Base-by-base conservation (phyloP, 2,797 vertebrate genomes). In the Cryptoprocta ferox region DNA sequence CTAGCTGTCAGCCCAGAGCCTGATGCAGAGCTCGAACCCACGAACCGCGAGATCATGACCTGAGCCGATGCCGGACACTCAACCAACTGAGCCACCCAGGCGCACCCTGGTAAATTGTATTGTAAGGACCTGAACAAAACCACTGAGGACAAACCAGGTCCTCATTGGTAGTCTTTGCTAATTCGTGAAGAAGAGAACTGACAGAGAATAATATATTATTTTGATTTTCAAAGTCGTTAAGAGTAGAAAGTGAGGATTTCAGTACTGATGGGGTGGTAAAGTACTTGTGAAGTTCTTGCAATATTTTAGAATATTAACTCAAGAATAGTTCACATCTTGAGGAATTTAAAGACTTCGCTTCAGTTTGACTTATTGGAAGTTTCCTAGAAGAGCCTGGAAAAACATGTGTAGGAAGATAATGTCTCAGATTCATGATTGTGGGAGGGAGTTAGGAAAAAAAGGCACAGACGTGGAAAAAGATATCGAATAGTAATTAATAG, bases 241-340 rank as follows among this genome's bases (percentile, higher is more conserved):
- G 6, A 86, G 30, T 71, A 2, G 24, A 26, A 2, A 78, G 21
- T 32, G 0, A 35, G 16, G 2, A 42, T 56, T 84, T 92, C 37
- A 61, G n/a, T 13, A 39, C 68, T 76, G 1, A 81, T 9, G 11
- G 18, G 2, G 24, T 21, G 48, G 28, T 78, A 63, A 95, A 66
- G 48, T 48, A 48, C 0, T 35, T 7, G 6, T n/a, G 45, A 35
- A 24, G 0, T 70, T 83, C 5, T 56, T 82, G 28, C 1, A 61
- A 10, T 68, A 18, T 26, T 91, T 95, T 95, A 92, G 26, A 92
- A 61, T 68, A 87, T 13, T 78, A 90, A 66, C 2, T 92, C 68
- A 85, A 94, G 28, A 81, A 30, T 70, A 39, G 48, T 70, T 87
- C 32, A 80, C 3, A 59, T 76, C 19, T 83, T 56, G 30, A 75